A percentile compares a stretch with the other conserved stretches of the same genome.
These are phyloP conservation scores for Heterotilapia buettikoferi DNA, from an alignment of 2,113 vertebrate genomes.

Conservation along the genomic window DNA sequence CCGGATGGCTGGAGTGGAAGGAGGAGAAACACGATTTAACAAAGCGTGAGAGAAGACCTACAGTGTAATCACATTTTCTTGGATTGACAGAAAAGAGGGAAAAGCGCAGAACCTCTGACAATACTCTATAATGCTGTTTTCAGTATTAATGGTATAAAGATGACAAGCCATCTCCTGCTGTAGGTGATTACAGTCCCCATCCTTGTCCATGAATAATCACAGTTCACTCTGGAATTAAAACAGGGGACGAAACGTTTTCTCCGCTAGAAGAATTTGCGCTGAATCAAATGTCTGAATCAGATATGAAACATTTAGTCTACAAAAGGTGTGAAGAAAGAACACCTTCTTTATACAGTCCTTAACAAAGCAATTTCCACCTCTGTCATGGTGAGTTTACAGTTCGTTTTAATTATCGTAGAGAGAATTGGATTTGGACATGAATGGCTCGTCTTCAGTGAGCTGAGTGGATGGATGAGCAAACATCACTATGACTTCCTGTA, in stretches of 20 bases:
- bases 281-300: not conserved
- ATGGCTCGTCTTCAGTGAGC: not conserved
- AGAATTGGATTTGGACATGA: not conserved
- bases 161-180: not conserved
- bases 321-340: not conserved
- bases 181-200: not conserved
- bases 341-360: not conserved
- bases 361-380: not conserved
- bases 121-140: slow-evolving; percentile 5
- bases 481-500: not conserved
- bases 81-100: not conserved
- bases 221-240: not conserved
- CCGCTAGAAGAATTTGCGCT: not conserved
- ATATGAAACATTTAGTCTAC: not conserved
- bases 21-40: not conserved
- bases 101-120: not conserved
- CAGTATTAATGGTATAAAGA: not conserved
- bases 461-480: not conserved
- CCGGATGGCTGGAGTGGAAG: not conserved
- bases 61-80: not conserved
- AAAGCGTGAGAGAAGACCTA: not conserved
- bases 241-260: not conserved
- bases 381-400: not conserved
- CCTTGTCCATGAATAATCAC: not conserved
- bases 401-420: not conserved